Evolutionary conservation across 2,888 invertebrate genomes (phyloP).

Genomic region (Elmis aenea): DNA sequence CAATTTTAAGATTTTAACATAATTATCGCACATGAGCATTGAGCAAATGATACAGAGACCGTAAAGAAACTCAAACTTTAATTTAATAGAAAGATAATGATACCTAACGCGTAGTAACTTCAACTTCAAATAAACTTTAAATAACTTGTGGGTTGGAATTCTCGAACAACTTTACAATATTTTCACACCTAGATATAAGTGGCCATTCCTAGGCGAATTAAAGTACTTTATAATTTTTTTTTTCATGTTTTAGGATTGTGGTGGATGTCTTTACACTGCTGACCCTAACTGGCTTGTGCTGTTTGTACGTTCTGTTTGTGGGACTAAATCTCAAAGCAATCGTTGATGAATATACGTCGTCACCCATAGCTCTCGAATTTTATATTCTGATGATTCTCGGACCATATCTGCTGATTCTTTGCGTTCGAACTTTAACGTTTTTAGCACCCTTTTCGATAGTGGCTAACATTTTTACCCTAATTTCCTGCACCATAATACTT

Average conservation of each 20-base stretch:
- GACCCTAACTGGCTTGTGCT: constrained; percentile 8
- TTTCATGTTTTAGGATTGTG: constrained; percentile 4
- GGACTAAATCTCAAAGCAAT: constrained; percentile 9
- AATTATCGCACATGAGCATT: too few relatives aligned
- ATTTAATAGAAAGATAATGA: too few relatives aligned
- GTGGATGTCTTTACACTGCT: constrained; percentile 10
- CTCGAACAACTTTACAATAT: too few relatives aligned
- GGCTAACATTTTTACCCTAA: constrained; percentile 79
- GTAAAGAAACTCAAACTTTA: too few relatives aligned
- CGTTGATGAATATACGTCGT: constrained; percentile 4
- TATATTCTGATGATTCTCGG: constrained; percentile 40
- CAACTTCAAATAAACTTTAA: too few relatives aligned
- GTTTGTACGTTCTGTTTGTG: constrained; percentile 12
- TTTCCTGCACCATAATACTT: constrained; percentile 79
- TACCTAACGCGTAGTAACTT: too few relatives aligned
- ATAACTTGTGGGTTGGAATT: too few relatives aligned
- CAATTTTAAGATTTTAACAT: too few relatives aligned
- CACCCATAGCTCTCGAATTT: not conserved
- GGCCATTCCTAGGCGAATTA: too few relatives aligned
- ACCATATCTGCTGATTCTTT: constrained; percentile 74
- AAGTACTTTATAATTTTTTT: too few relatives aligned
- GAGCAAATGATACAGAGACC: too few relatives aligned
- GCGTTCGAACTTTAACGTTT: constrained; percentile 77
- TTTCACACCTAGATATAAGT: too few relatives aligned
- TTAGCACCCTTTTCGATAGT: constrained; percentile 86